Conservation (phyloP, 2,888 invertebrate genomes). For the Phlogophora meticulosa region DNA sequence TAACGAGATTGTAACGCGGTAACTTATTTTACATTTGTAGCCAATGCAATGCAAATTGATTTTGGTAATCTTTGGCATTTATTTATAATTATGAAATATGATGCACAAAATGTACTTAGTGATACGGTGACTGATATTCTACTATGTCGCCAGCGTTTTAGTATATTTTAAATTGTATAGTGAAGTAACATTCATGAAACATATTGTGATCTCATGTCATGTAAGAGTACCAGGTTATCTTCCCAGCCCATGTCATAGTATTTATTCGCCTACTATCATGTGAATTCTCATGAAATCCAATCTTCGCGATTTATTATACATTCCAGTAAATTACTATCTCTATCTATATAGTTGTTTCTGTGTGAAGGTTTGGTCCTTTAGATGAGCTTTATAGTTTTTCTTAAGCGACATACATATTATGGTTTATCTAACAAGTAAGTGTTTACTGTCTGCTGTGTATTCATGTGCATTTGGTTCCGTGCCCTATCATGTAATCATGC, state of each 20-base stretch:
- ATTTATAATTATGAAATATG: slow-evolving; percentile 80
- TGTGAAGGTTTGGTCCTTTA: slow-evolving; percentile 84
- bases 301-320: slow-evolving; percentile 81
- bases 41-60: slow-evolving; percentile 79
- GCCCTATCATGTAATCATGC: slow-evolving; percentile 78
- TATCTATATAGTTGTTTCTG: slow-evolving; percentile 80
- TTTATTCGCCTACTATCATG: slow-evolving; percentile 73
- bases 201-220: slow-evolving; percentile 87
- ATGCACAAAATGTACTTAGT: slow-evolving; percentile 91
- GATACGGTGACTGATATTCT: slow-evolving; percentile 76
- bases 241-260: slow-evolving; percentile 73
- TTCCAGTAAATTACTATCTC: slow-evolving; percentile 83
- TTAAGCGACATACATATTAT: slow-evolving; percentile 81
- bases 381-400: slow-evolving; percentile 85
- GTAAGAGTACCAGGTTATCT: slow-evolving; percentile 78
- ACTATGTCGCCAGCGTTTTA: slow-evolving; percentile 76
- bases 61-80: slow-evolving; percentile 84
- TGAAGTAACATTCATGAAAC: slow-evolving; percentile 80
- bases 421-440: slow-evolving; percentile 77
- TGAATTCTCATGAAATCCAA: slow-evolving; percentile 77
- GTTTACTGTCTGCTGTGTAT: slow-evolving; percentile 82
- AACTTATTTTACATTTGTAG: slow-evolving; percentile 78
- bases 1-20: slow-evolving; percentile 78
- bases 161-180: slow-evolving; percentile 77
- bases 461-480: slow-evolving; percentile 80